Evolutionary conservation across 2,113 vertebrate genomes (phyloP).

Genomic region (Gambusia affinis): DNA sequence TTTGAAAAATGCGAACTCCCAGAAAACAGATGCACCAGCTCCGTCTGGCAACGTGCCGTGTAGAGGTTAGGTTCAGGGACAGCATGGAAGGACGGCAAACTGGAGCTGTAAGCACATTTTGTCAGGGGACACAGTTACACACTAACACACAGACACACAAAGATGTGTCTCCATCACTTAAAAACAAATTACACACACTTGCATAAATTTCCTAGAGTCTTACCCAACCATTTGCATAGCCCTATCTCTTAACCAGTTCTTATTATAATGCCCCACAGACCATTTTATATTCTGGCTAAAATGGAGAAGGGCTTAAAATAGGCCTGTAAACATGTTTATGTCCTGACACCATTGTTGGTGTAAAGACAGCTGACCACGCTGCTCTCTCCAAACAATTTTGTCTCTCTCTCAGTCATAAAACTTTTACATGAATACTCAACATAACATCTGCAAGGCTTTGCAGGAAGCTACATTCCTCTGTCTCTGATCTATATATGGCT

Average conservation of each 20-base stretch:
- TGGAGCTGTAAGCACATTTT: conserved; percentile 76
- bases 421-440: conserved; percentile 45
- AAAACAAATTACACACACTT: conserved; percentile 13
- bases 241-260: not conserved
- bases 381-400: conserved; percentile 13
- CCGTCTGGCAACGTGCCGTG: conserved; percentile 41
- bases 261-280: not conserved
- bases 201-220: not conserved
- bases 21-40: conserved; percentile 31
- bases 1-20: conserved; percentile 30
- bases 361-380: conserved; percentile 7
- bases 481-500: conserved; percentile 47
- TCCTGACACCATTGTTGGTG: not conserved
- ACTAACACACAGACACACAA: conserved; percentile 27
- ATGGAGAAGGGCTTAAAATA: not conserved
- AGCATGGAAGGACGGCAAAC: conserved; percentile 65
- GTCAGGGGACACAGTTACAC: conserved; percentile 62
- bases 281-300: not conserved
- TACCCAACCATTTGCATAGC: not conserved
- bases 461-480: conserved; percentile 20
- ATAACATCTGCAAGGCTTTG: conserved; percentile 36
- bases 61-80: conserved; percentile 58
- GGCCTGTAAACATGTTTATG: not conserved
- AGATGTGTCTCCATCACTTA: conserved; percentile 9
- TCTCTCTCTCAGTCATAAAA: conserved; percentile 34